Percentiles rank a stretch among this genome's conserved stretches.
Evolutionary conservation across 2,113 vertebrate species (phyloP).

Genomic region (Acanthochromis polyacanthus): DNA sequence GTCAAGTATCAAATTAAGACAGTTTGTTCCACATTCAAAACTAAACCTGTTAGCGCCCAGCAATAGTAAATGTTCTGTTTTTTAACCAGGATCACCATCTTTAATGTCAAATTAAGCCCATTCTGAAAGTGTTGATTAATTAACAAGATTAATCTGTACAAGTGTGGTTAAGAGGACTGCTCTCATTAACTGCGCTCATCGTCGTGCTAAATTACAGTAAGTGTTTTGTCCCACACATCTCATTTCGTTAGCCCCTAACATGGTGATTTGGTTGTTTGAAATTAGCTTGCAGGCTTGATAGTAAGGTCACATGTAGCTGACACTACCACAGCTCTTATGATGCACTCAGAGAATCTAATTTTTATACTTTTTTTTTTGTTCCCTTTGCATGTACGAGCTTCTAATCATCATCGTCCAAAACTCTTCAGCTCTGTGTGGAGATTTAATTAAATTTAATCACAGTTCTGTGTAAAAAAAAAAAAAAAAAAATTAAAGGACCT

Average conservation of each 20-base stretch:
- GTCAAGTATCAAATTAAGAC: not conserved
- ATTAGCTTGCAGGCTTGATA: not conserved
- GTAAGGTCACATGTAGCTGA: conserved; percentile 12
- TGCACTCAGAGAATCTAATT: not conserved
- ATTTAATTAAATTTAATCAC: not conserved
- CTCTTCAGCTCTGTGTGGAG: not conserved
- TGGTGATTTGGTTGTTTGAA: conserved; percentile 7
- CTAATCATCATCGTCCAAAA: not conserved
- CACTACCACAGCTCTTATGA: conserved; percentile 19
- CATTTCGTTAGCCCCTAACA: not conserved
- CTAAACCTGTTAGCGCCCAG: not conserved
- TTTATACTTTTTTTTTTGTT: not conserved
- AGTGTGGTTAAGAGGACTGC: conserved; percentile 15
- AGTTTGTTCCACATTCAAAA: not conserved
- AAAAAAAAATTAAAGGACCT: no score
- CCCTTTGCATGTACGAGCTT: not conserved
- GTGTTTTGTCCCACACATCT: not conserved
- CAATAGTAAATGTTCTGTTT: not conserved
- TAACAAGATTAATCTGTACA: not conserved
- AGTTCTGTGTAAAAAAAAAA: no score
- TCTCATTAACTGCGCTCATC: not conserved
- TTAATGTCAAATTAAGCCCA: not conserved
- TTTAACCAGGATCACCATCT: not conserved
- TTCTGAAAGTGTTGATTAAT: not conserved
- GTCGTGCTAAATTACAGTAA: not conserved